A percentile compares a stretch with the other conserved stretches of the same genome.
Conservation (phyloP, 2,888 invertebrate genomes). For the Hirtodrosophila alboralis region DNA sequence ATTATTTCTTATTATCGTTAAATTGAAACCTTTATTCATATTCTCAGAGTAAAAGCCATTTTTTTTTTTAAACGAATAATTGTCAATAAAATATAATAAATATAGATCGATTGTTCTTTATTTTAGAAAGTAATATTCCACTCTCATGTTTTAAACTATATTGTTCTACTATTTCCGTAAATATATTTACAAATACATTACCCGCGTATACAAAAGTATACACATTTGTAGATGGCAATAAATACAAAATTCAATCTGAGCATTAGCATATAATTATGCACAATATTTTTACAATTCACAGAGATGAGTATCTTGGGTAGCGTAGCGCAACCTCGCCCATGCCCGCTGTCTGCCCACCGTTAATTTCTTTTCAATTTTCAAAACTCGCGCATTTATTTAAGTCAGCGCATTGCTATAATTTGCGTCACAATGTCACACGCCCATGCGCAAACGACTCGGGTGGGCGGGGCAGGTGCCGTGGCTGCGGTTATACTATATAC, state of each 20-base stretch:
- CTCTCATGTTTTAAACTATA: no score
- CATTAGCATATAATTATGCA: constrained; percentile 78
- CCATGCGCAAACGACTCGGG: constrained; percentile 38
- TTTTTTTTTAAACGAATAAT: no score
- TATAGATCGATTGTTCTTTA: no score
- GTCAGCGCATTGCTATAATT: constrained; percentile 73
- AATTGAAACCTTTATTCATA: no score
- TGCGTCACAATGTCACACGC: constrained; percentile 65
- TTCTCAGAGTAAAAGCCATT: no score
- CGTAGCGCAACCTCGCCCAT: constrained; percentile 9
- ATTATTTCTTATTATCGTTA: no score
- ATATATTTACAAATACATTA: no score
- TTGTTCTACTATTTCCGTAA: no score
- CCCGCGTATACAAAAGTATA: no score
- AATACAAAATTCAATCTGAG: constrained; percentile 46
- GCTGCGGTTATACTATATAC: constrained; percentile 8
- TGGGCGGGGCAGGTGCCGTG: constrained; percentile 15
- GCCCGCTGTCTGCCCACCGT: constrained; percentile 47
- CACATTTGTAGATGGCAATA: constrained; percentile 12
- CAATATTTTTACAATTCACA: constrained; percentile 62
- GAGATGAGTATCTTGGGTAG: constrained; percentile 28
- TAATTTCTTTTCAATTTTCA: constrained; percentile 76
- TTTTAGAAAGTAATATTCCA: no score
- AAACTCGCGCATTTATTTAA: constrained; percentile 79
- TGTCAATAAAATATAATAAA: no score